A percentile compares a stretch with the other conserved stretches of the same genome.
Evolutionary conservation across 2,888 invertebrate genomes (phyloP).

Genomic region (Folsomia manolachei): DNA sequence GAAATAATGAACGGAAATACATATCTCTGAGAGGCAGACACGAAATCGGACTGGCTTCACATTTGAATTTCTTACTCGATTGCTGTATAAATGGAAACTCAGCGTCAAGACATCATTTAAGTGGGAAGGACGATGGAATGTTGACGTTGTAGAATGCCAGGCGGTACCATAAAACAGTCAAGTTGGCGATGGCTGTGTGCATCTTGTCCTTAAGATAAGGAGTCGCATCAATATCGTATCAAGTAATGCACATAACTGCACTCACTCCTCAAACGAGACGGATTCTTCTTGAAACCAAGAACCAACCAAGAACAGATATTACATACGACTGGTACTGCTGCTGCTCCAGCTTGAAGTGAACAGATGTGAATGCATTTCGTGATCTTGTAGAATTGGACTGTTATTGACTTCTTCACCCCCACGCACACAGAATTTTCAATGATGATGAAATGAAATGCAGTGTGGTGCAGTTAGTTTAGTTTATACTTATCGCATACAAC

Average conservation of each 20-base stretch:
- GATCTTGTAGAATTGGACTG: slow-evolving; percentile 3
- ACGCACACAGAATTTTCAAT: not conserved
- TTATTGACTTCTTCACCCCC: slow-evolving; percentile 2
- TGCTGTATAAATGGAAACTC: not conserved
- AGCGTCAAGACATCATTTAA: too few species aligned
- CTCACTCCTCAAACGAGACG: not conserved
- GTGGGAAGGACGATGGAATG: too few species aligned
- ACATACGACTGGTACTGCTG: not conserved
- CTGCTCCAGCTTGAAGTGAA: not conserved
- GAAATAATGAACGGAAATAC: not conserved
- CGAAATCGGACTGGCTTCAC: not conserved
- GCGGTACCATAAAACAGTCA: not conserved
- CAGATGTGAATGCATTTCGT: not conserved
- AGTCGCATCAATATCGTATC: not conserved
- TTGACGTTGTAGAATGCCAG: not conserved
- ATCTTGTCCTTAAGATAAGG: not conserved
- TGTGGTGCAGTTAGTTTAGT: not conserved
- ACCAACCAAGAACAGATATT: too few species aligned
- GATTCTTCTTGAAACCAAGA: not conserved
- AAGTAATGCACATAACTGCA: not conserved
- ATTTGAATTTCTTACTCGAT: not conserved
- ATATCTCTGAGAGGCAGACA: not conserved
- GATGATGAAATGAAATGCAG: too few species aligned
- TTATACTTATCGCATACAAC: not conserved
- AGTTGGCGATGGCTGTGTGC: not conserved